These are phyloP conservation scores for Xenopus borealis DNA, from an alignment of 2,113 vertebrate genomes.

Conservation along the genomic window DNA sequence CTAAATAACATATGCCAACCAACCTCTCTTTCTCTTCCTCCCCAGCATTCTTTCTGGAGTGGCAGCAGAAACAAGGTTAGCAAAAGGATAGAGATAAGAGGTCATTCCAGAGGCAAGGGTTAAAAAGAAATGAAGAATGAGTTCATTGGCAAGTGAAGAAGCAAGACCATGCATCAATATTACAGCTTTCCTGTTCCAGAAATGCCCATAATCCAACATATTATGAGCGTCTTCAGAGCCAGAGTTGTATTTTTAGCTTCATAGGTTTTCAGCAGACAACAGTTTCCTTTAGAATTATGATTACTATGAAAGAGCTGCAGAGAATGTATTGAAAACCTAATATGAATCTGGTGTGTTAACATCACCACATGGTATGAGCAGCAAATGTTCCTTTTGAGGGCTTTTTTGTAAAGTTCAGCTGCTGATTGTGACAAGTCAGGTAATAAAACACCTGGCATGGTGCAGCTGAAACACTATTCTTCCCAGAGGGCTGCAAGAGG, in stretches of 20 bases:
- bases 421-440: not conserved
- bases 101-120: conserved; percentile 67
- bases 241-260: no score
- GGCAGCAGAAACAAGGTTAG: conserved; percentile 85
- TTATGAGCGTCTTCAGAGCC: not conserved
- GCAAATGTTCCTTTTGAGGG: not conserved
- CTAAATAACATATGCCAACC: conserved; percentile 65
- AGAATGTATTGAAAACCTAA: not conserved
- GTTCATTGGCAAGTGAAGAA: conserved; percentile 51
- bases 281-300: not conserved
- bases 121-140: conserved; percentile 56
- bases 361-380: not conserved
- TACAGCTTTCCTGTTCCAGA: not conserved
- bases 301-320: not conserved
- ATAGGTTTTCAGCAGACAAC: not conserved
- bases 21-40: conserved; percentile 92
- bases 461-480: not conserved
- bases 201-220: not conserved
- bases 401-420: conserved; percentile 1
- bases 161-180: conserved; percentile 3
- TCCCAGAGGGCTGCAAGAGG: conserved; percentile 3
- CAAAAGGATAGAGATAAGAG: conserved; percentile 74
- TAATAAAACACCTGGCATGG: not conserved
- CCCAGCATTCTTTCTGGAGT: conserved; percentile 85
- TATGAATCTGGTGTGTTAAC: not conserved